phyloP scores from a whole-genome alignment of 2,888 invertebrate genomes.

The Drosophila nr. medialis region DNA sequence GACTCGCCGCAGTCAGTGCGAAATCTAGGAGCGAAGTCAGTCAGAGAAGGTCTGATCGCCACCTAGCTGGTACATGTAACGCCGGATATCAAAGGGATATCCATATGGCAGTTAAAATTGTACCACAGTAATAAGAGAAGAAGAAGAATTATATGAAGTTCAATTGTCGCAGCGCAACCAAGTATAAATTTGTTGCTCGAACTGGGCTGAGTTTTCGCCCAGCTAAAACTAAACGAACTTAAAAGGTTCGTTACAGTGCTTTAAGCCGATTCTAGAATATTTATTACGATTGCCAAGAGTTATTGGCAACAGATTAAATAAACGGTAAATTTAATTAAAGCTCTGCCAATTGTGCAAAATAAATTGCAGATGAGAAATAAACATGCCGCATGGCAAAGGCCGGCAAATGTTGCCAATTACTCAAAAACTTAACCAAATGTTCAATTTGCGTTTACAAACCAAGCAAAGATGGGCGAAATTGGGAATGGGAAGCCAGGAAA shows the following conservation, averaged over 20 bases:
- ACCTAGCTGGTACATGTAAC: no score
- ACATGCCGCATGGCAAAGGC: neutral
- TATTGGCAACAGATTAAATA: neutral
- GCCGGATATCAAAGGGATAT: no score
- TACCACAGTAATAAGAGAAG: no score
- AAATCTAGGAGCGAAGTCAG: no score
- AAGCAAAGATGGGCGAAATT: neutral
- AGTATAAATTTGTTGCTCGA: no score
- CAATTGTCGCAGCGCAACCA: no score
- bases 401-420: conserved; percentile 15
- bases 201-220: no score
- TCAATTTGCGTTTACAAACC: conserved; percentile 20
- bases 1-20: no score
- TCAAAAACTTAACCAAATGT: conserved; percentile 11
- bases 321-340: conserved; percentile 2
- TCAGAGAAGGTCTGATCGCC: no score
- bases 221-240: no score
- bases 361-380: neutral
- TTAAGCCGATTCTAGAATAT: neutral
- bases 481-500: conserved; percentile 2
- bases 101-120: no score
- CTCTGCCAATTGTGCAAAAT: neutral
- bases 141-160: no score
- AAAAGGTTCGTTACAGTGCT: neutral
- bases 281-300: neutral